Conservation (phyloP, 2,797 vertebrate genomes). For the Malacoraja senta region DNA sequence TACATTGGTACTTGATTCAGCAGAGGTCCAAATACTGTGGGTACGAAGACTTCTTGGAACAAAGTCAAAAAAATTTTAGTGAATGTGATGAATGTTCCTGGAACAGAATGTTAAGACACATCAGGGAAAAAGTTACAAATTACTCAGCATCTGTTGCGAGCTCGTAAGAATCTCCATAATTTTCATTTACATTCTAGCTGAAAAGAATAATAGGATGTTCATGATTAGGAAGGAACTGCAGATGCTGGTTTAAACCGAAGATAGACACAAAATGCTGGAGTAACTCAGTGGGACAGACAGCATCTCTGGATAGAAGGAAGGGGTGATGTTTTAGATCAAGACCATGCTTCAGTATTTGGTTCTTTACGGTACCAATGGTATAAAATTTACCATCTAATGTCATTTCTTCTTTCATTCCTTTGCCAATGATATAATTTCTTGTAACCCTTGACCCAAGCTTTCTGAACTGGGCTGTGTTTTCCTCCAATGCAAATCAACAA, state of each 20-base stretch:
- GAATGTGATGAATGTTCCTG: not conserved
- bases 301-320: too few relatives aligned
- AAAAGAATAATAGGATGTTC: too few relatives aligned
- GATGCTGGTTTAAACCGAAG: too few relatives aligned
- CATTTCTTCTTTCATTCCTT: not conserved
- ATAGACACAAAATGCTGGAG: too few relatives aligned
- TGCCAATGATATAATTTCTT: not conserved
- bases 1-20: not conserved
- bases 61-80: not conserved
- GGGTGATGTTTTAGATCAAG: too few relatives aligned
- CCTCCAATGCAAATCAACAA: not conserved
- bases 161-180: not conserved
- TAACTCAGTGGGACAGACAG: too few relatives aligned
- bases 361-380: not conserved
- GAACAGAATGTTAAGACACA: not conserved
- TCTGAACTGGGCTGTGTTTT: not conserved
- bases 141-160: not conserved
- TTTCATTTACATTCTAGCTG: not conserved
- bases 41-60: not conserved
- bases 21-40: not conserved
- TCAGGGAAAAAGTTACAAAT: not conserved
- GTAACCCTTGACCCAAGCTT: not conserved
- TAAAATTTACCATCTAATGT: not conserved
- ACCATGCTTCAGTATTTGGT: too few relatives aligned
- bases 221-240: too few relatives aligned